Evolutionary conservation across 2,888 invertebrate genomes (phyloP), one percentile per base, ranked within the genome.

Genomic region (Xestia rhomboidea): DNA sequence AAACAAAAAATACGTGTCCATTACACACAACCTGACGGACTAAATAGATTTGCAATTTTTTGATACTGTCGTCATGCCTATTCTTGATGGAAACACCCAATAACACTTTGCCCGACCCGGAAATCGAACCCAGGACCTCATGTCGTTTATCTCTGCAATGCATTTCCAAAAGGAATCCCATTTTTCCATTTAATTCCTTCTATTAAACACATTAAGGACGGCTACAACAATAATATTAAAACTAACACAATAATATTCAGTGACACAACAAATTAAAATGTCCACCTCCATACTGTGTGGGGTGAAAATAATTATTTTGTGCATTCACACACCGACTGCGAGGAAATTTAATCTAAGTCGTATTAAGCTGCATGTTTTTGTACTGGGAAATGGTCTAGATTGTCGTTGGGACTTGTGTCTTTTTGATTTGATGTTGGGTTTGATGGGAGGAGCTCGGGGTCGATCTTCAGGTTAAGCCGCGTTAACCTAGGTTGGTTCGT

Each of bases 281-380:
- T 76, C 64, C 60, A 30, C 70, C 62, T 57, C 27, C 7, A 38
- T 57, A 46, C 49, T 24, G 44, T 27, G 69, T 38, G 46, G 21
- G 70, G 67, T 21, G 78, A 67, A 77, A 70, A 70, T 83, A 81
- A 81, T 83, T 62, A 77, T 83, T 54, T 62, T 54, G 83, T 81
- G 70, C 67, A 83, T 62, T 57, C 67, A 57, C 77, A 82, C 44
- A 46, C 69, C 24, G 27, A 44, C 18, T 60, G 57, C 38, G 70
- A n/a, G 76, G 8, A n/a, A 77, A 81, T 83, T 77, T 83, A 77
- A 81, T 81, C 70, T 83, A 62, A 70, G 69, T 30, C 34, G 41
- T 60, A 69, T 46, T 34, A 69, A 82, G 69, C 51, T 67, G 2
- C 24, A 41, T 67, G 60, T 63, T 81, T 83, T 83, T 77, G 69